Evolutionary conservation across 2,888 invertebrate genomes (phyloP), one percentile per base, ranked within the genome.

Genomic region (Sminthurides aquaticus): DNA sequence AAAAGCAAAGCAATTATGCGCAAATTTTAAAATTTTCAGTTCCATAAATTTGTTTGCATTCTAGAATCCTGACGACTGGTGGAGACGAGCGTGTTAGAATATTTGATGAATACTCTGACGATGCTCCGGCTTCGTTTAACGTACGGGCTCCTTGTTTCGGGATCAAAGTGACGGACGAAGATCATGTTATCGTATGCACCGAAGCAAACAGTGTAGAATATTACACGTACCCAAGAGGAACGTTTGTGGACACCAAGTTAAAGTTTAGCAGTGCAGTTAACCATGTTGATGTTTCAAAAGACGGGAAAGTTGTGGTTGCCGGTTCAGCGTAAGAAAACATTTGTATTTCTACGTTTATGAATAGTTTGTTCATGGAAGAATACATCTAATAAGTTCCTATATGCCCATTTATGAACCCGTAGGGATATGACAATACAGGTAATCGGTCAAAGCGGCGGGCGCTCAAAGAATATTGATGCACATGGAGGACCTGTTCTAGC

Each of bases 81-180:
- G 85, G 87, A 34, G 96, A 96, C 80, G 94, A 94, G 25, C 95
- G 96, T 79, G 87, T 95, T 26, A 83, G 95, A 75, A 86, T 90
- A 69, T 97, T 94, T 93, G 81, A 87, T 43, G 87, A 87, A 71
- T 85, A 91, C 69, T 88, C 91, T 77, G 81, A 81, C 75, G 91
- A 91, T 77, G 91, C 93, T 79, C 91, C 93, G 0, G 83, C 69
- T 24, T 8, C 57, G 43, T 69, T 49, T 66, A 66, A 59, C 66
- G 24, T 64, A 18, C 66, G 64, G 18, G 68, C 64, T 25, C 49
- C 60, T 60, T 61, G 69, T 27, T 49, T 68, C 20, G 57, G 69
- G 34, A n/a, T 72, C 55, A 8, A 43, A 43, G 48, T 67, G 66
- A 78, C 78, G 56, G 70, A 84, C 83, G 79, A 80, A 66, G 79